Percentiles rank a stretch among this genome's conserved stretches.
Evolutionary conservation across 2,113 vertebrate species (phyloP).

Genomic region (Actenoides hombroni): DNA sequence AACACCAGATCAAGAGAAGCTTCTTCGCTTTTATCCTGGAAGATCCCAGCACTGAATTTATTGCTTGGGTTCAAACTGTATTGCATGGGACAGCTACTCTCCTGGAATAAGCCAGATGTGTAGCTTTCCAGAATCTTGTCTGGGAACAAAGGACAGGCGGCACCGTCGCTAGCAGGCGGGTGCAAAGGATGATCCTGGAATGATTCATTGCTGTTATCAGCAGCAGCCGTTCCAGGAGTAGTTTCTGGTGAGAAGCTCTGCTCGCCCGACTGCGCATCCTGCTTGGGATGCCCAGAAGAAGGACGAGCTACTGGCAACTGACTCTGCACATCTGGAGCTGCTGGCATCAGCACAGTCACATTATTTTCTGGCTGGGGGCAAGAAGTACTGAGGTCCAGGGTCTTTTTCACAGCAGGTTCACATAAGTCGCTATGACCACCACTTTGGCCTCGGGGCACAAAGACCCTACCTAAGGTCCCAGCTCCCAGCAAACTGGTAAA

Average conservation of each 20-base stretch:
- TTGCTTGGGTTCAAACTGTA: slow-evolving; percentile 72
- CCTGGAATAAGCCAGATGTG: slow-evolving; percentile 76
- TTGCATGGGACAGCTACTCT: slow-evolving; percentile 76
- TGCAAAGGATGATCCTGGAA: slow-evolving; percentile 77
- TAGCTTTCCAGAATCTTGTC: slow-evolving; percentile 84
- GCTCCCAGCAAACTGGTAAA: slow-evolving; percentile 87
- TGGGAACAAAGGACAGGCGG: slow-evolving; percentile 74
- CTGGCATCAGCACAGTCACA: slow-evolving; percentile 71
- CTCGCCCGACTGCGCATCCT: slow-evolving; percentile 65
- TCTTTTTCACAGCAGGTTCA: slow-evolving; percentile 85
- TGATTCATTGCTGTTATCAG: slow-evolving; percentile 60
- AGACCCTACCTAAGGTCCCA: slow-evolving; percentile 87
- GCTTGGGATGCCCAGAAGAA: slow-evolving; percentile 60
- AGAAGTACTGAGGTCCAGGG: slow-evolving; percentile 77
- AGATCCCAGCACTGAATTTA: slow-evolving; percentile 83
- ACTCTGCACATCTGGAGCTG: slow-evolving; percentile 49
- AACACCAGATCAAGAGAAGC: slow-evolving; percentile 96
- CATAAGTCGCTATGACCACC: slow-evolving; percentile 78
- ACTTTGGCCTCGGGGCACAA: slow-evolving; percentile 82
- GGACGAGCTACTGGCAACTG: slow-evolving; percentile 60
- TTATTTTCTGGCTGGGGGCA: slow-evolving; percentile 78
- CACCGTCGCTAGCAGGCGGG: slow-evolving; percentile 64
- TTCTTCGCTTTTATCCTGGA: slow-evolving; percentile 96
- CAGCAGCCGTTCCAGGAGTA: slow-evolving; percentile 61
- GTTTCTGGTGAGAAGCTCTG: slow-evolving; percentile 70